These are phyloP conservation scores for Malacosoma neustria DNA, from an alignment of 2,888 invertebrate species.

Conservation along the genomic window DNA sequence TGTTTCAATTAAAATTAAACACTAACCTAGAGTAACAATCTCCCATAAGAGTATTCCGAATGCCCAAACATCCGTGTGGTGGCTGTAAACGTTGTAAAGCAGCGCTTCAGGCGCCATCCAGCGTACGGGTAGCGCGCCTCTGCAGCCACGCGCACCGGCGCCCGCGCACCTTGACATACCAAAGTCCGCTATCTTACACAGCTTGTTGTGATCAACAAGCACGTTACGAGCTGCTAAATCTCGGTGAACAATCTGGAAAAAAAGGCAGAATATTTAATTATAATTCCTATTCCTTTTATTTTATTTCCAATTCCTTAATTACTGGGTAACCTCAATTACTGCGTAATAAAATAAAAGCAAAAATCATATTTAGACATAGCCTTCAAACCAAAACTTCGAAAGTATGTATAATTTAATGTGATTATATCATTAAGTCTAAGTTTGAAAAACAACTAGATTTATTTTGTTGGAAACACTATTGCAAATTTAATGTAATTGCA, in stretches of 20 bases:
- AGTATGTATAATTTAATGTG: too few relatives aligned
- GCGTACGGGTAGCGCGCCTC: conserved; percentile 80
- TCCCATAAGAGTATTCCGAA: conserved; percentile 92
- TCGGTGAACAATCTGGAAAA: conserved; percentile 85
- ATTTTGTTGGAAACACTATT: too few relatives aligned
- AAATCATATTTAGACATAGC: too few relatives aligned
- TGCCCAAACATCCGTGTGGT: conserved; percentile 90
- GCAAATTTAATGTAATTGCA: too few relatives aligned
- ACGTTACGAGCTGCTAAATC: conserved; percentile 90
- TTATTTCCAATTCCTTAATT: too few relatives aligned
- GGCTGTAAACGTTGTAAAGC: conserved; percentile 85
- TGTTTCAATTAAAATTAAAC: background rate
- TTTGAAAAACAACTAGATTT: too few relatives aligned
- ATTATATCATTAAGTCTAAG: too few relatives aligned
- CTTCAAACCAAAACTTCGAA: too few relatives aligned
- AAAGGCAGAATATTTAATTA: too few relatives aligned
- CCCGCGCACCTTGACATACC: conserved; percentile 85
- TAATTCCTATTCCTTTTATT: too few relatives aligned
- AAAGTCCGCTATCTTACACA: conserved; percentile 92
- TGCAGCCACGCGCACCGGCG: conserved; percentile 49
- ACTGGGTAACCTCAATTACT: too few relatives aligned
- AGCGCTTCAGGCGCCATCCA: conserved; percentile 93
- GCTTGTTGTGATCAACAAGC: conserved; percentile 87
- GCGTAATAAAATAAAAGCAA: too few relatives aligned
- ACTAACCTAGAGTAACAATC: conserved; percentile 85